Conservation (phyloP, 2,797 vertebrate species). For the Aldrovandia affinis region DNA sequence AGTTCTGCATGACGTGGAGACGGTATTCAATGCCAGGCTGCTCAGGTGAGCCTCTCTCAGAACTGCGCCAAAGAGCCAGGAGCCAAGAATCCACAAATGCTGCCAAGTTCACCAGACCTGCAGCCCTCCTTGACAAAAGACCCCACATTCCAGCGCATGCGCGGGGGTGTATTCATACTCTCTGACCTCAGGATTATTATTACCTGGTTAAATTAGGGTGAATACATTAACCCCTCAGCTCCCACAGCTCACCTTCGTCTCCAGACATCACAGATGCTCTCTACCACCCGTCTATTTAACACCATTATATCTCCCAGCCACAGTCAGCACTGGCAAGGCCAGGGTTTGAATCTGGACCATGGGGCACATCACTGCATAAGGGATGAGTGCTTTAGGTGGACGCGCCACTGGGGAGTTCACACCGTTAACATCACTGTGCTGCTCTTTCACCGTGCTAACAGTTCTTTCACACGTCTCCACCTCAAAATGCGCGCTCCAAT, state of each 20-base stretch:
- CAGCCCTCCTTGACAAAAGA: neutral
- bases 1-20: constrained; percentile 94
- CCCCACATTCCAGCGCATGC: neutral
- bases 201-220: neutral
- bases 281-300: neutral
- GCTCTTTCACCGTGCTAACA: neutral
- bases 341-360: neutral
- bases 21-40: constrained; percentile 89
- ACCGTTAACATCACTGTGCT: neutral
- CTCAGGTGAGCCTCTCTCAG: constrained; percentile 79
- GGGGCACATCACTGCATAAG: neutral
- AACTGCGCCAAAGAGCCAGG: neutral
- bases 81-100: neutral
- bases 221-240: neutral
- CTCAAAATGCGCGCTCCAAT: neutral
- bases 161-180: neutral
- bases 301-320: neutral
- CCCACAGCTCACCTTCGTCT: neutral
- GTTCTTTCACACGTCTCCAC: neutral
- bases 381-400: neutral
- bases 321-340: neutral
- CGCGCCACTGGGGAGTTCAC: neutral
- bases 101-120: neutral
- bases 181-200: neutral
- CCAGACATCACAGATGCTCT: neutral